Evolutionary conservation across 2,113 vertebrate species (phyloP).

Genomic region (Stigmatopora argus): DNA sequence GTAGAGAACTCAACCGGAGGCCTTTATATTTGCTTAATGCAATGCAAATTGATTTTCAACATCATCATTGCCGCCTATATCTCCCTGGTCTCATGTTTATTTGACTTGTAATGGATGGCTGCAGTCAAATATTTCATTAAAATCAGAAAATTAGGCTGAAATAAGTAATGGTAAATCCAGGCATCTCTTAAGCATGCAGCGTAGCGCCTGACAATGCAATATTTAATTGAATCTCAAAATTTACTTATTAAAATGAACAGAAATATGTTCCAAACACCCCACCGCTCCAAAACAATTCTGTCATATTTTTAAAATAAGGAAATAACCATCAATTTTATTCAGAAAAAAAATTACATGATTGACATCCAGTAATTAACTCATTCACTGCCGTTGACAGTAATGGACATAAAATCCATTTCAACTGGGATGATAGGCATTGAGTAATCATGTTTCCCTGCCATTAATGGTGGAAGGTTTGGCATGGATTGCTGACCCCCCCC

Average conservation of each 20-base stretch:
- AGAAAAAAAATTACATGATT: too few relatives aligned
- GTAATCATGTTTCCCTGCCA: too few relatives aligned
- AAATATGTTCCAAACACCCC: too few relatives aligned
- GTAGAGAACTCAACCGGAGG: slow-evolving; percentile 38
- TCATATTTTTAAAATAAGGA: too few relatives aligned
- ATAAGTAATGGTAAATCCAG: slow-evolving; percentile 17
- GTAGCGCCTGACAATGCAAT: neutral
- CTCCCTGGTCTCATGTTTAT: slow-evolving; percentile 55
- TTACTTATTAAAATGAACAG: neutral
- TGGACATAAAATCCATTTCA: too few relatives aligned
- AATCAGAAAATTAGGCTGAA: slow-evolving; percentile 24
- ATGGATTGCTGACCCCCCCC: too few relatives aligned
- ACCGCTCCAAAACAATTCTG: too few relatives aligned
- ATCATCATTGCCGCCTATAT: slow-evolving; percentile 44
- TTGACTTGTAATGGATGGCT: slow-evolving; percentile 38
- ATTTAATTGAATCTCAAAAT: neutral
- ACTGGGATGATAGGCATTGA: too few relatives aligned
- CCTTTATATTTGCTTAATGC: slow-evolving; percentile 59
- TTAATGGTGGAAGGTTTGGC: too few relatives aligned
- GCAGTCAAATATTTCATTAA: slow-evolving; percentile 32
- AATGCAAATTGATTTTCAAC: slow-evolving; percentile 65
- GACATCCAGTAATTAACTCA: too few relatives aligned
- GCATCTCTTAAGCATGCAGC: neutral
- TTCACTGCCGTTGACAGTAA: too few relatives aligned
- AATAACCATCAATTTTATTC: too few relatives aligned